These are phyloP conservation scores for Myotis brandtii DNA, from an alignment of 2,113 vertebrate species.

Conservation along the genomic window DNA sequence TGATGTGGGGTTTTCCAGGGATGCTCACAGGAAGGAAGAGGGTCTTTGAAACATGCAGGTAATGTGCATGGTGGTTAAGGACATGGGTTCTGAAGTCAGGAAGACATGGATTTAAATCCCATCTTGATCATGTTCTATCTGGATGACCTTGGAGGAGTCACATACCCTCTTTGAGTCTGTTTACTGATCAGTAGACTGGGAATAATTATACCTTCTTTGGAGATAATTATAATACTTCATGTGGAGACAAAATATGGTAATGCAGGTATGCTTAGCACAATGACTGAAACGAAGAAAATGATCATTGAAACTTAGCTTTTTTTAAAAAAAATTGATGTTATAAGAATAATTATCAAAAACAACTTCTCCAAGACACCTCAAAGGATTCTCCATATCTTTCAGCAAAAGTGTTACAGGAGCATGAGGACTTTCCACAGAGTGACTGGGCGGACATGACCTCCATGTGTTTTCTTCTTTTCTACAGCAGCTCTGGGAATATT, in stretches of 20 bases:
- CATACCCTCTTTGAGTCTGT: background rate
- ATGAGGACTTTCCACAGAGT: background rate
- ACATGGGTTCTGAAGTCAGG: background rate
- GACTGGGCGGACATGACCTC: background rate
- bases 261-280: background rate
- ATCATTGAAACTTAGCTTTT: background rate
- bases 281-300: background rate
- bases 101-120: background rate
- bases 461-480: background rate
- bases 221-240: background rate
- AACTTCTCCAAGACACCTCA: slow-evolving; percentile 49
- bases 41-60: background rate
- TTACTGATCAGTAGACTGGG: background rate
- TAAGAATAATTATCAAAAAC: slow-evolving; percentile 39
- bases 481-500: background rate
- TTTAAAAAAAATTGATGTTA: background rate
- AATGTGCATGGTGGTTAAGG: background rate
- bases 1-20: background rate
- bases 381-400: slow-evolving; percentile 54
- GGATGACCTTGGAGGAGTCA: background rate
- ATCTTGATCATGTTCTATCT: background rate
- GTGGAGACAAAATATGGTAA: background rate
- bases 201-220: background rate
- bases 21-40: background rate
- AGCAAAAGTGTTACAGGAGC: slow-evolving; percentile 34